Evolutionary conservation across 2,113 vertebrate genomes (phyloP), one percentile per base, ranked within the genome.

Genomic region (Uria lomvia): DNA sequence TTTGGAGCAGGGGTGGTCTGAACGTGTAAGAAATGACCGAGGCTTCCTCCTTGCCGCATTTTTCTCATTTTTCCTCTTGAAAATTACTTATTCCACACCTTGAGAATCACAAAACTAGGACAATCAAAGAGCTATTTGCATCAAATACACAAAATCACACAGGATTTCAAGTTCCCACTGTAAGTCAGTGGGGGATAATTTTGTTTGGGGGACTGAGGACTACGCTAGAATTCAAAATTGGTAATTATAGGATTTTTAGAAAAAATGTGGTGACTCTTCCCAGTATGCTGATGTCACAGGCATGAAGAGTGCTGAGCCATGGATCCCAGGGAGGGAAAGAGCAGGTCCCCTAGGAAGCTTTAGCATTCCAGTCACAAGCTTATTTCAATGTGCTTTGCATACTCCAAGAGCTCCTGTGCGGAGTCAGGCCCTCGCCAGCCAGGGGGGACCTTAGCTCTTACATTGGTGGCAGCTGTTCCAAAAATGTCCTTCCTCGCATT

Each of bases 311-410:
- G 66, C 32, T 90, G 77, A 92, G 82, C 38, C 2, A 0, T 47
- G 50, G 38, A 65, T 86, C 38, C 70, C 38, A 42, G 32, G 27
- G 34, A 86, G 11, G 26, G 34, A 85, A 79, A 59, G 40, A 87
- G 23, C 26, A 78, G 13, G 13, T 82, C 43, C 52, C 60, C n/a
- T 40, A 76, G 80, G 78, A 29, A 56, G 18, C 38, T 78, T 93
- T 79, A 88, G 5, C 53, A 90, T 95, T 95, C 90, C 19, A 32
- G 56, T 72, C 88, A 93, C 74, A 83, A 52, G 34, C 49, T 92
- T 47, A 86, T 92, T 94, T 92, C 71, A 79, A 79, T 72, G 67
- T 82, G 62, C 36, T 92, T 49, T 93, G 82, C 74, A 68, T 94
- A 65, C 20, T 72, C 43, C 49, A 55, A 63, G 43, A 63, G 81